phyloP scores from a whole-genome alignment of 2,888 invertebrate species.

The Melipona bicolor region DNA sequence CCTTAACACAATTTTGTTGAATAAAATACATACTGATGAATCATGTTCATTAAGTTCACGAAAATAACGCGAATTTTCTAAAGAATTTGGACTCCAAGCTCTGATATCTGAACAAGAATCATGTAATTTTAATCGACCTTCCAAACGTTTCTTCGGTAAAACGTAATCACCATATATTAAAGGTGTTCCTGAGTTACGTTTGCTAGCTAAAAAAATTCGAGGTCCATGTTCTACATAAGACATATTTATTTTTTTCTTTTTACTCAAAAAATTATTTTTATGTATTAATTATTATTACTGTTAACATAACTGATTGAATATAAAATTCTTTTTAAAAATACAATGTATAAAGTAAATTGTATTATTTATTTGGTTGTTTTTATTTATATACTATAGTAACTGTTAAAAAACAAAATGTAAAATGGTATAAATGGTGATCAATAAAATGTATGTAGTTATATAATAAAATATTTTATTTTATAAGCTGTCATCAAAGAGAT shows the following conservation, averaged over 20 bases:
- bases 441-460: constrained; percentile 38
- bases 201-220: constrained; percentile 67
- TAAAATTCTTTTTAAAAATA: constrained; percentile 36
- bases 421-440: constrained; percentile 9
- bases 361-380: constrained; percentile 44
- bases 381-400: constrained; percentile 66
- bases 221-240: constrained; percentile 73
- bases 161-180: constrained; percentile 73
- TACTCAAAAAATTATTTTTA: constrained; percentile 1
- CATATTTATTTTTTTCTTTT: constrained; percentile 50
- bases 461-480: constrained; percentile 73
- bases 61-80: constrained; percentile 78
- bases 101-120: constrained; percentile 86
- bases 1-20: background rate
- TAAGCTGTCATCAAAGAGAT: constrained; percentile 72
- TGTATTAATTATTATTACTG: constrained; percentile 22
- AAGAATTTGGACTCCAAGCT: constrained; percentile 86
- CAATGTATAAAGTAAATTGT: constrained; percentile 26
- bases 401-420: constrained; percentile 44
- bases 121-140: constrained; percentile 86
- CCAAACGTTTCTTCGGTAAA: constrained; percentile 84
- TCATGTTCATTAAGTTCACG: constrained; percentile 77
- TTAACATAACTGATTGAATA: constrained; percentile 12
- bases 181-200: constrained; percentile 59
- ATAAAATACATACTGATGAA: constrained; percentile 65